Base-by-base conservation (phyloP, 2,888 invertebrate species). In the Eupithecia pulchellata region DNA sequence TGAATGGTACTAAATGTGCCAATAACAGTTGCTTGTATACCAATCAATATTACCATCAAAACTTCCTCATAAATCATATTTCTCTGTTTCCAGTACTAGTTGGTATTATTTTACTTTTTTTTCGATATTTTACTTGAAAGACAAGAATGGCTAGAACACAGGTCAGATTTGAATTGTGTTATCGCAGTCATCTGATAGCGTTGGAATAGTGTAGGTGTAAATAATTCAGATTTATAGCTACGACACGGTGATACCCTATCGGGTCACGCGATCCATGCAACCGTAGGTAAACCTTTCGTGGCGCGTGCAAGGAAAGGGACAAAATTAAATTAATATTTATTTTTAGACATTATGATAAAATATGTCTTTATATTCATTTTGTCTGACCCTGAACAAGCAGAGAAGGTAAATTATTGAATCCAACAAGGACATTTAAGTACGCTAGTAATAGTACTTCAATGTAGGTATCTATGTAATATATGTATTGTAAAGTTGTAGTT, bases 191-290 rank as follows among this genome's bases (percentile, higher is more conserved):
- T 72, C 72, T 58, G 72, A 72, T 68, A 76, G 74, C 70, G n/a
- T 60, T n/a, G 58, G 30, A 60, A 30, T 27, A 9, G 58, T n/a
- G 58, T n/a, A 60, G 52, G 52, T 52, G 52, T 60, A 60, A 60
- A 81, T 81, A 81, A 81, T 81, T 78, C 77, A 78, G 68, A 72
- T 81, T 81, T 81, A 80, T 80, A 77, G 69, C 68, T 73, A 68
- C 66, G 77, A 68, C 64, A 72, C 69, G 14, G 71, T 39, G 73
- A 72, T 74, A 74, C 82, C 71, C 83, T 82, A 34, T 76, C 74
- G 66, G 81, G 77, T 81, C 83, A 83, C 77, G 82, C 81, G 76
- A 81, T 75, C 74, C 69, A 75, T 75, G 75, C 77, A 74, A 77
- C 72, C 78, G n/a, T 77, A 76, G 77, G 20, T 20, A 27, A 14